Conservation (phyloP, 2,113 vertebrate genomes). For the Eclectus roratus region DNA sequence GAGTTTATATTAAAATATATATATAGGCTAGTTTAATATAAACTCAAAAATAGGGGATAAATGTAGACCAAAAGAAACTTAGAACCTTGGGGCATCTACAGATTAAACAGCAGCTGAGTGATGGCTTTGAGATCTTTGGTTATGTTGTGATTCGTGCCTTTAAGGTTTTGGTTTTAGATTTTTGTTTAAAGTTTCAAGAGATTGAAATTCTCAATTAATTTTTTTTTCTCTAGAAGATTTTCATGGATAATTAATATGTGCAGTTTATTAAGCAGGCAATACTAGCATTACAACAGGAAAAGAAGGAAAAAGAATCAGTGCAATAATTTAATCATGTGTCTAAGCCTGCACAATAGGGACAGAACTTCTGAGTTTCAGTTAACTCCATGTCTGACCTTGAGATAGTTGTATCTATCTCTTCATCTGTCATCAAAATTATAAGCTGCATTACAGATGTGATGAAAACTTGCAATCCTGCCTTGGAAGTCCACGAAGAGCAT, state of each 20-base stretch:
- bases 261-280: neutral
- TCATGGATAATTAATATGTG: neutral
- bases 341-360: neutral
- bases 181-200: neutral
- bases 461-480: neutral
- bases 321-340: neutral
- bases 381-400: neutral
- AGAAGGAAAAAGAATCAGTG: neutral
- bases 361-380: neutral
- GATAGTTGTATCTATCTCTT: neutral
- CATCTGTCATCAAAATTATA: neutral
- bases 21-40: neutral
- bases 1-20: neutral
- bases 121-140: neutral
- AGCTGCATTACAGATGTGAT: neutral
- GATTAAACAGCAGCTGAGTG: neutral
- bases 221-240: neutral
- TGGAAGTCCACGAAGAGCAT: neutral
- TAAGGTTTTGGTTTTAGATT: neutral
- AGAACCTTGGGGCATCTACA: neutral
- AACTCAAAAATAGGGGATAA: neutral
- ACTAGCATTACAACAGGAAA: constrained; percentile 24
- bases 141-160: neutral
- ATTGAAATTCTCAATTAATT: neutral
- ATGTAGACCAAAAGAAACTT: neutral